phyloP scores from a whole-genome alignment of 2,797 vertebrate genomes.

The Coregonus suidteri region DNA sequence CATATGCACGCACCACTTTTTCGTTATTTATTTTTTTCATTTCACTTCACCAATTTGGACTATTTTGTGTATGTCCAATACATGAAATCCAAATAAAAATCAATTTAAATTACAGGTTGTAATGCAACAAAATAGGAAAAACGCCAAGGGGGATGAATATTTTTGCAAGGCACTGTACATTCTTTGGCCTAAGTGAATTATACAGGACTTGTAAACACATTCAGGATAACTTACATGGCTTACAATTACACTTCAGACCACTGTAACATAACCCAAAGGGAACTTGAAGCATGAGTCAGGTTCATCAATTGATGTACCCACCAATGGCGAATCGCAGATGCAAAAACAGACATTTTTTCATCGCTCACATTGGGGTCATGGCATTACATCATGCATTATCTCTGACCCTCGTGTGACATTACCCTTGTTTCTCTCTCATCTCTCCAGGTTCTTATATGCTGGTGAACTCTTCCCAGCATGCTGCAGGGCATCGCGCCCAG shows the following conservation, averaged over 20 bases:
- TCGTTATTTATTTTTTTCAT: too few relatives aligned
- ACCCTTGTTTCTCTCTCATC: slow-evolving; percentile 17
- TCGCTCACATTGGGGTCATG: neutral
- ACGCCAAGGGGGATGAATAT: too few relatives aligned
- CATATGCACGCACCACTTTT: too few relatives aligned
- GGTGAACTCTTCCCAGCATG: slow-evolving; percentile 93
- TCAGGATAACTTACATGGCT: neutral
- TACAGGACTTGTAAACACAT: neutral
- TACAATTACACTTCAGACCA: neutral
- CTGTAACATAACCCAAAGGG: neutral
- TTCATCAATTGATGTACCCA: neutral
- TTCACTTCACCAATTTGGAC: too few relatives aligned
- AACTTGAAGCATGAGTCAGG: too few relatives aligned
- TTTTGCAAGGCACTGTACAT: neutral
- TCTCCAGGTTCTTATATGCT: slow-evolving; percentile 90
- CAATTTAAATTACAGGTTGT: too few relatives aligned
- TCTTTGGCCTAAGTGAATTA: neutral
- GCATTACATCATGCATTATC: neutral
- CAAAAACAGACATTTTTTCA: neutral
- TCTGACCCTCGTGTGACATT: neutral
- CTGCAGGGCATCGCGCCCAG: slow-evolving; percentile 86
- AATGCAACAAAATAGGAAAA: too few relatives aligned
- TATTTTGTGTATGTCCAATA: too few relatives aligned
- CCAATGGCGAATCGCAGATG: neutral
- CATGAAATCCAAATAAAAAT: too few relatives aligned